Evolutionary conservation across 2,113 vertebrate genomes (phyloP), one percentile per base, ranked within the genome.

Genomic region (Egretta garzetta): DNA sequence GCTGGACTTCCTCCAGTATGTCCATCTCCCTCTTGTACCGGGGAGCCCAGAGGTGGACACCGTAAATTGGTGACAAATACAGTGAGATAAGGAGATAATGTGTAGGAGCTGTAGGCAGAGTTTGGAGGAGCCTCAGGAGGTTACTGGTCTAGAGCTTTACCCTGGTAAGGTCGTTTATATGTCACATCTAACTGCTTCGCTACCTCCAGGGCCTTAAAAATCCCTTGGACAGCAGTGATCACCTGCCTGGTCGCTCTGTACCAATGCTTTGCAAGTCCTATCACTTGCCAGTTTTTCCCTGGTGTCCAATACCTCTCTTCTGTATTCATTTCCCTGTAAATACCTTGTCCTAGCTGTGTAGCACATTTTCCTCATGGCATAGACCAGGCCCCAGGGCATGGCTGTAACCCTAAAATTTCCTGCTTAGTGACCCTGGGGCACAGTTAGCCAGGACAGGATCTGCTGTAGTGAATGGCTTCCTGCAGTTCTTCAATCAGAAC

Each of bases 181-280:
- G 68, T 90, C 59, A 37, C n/a, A 85, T 11, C 8, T 49, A 86
- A 52, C 12, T 0, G 2, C 52, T 73, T 35, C 0, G 0, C 45
- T 71, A 11, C 53, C 56, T 79, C 18, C 30, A 73, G 30, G 49
- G 33, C 17, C 39, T 82, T 85, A 79, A 77, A 87, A 71, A 56
- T 35, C 33, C 49, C 35, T 75, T 53, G 56, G 50, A 8, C 26
- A 66, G 74, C n/a, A 33, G 49, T n/a, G 24, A 30, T 62, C 2
- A 1, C 33, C 39, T 79, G 50, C 39, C 13, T 86, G 50, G 10
- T 87, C 16, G 6, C 33, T 53, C 52, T 41, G 32, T 64, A 52
- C 16, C n/a, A 22, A 3, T 12, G 14, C 64, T 90, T 49, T 70
- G 58, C 15, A n/a, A n/a, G 18, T 77, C 58, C 35, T 63, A 0